These are phyloP conservation scores for Salvelinus namaycush DNA, from an alignment of 2,113 vertebrate genomes.

Conservation along the genomic window DNA sequence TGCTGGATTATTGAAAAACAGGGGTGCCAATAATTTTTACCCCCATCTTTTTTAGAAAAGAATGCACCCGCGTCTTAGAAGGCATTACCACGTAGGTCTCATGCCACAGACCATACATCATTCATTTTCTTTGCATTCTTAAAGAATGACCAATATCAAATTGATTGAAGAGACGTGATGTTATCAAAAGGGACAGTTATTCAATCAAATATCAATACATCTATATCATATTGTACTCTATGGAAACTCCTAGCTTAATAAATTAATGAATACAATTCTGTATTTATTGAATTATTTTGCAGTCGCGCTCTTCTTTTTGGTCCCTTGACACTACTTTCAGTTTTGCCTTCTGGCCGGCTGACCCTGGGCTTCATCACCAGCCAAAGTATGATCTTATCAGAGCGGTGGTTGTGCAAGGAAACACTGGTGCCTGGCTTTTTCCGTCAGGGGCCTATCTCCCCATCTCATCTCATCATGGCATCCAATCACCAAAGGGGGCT, in stretches of 20 bases:
- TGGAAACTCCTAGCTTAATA: no score
- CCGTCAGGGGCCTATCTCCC: slow-evolving; percentile 49
- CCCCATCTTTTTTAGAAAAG: no score
- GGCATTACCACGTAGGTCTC: slow-evolving; percentile 49
- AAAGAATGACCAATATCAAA: background rate
- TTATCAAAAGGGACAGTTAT: background rate
- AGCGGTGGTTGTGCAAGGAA: slow-evolving; percentile 44
- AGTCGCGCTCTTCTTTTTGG: background rate
- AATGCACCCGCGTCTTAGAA: slow-evolving; percentile 18
- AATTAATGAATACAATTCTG: background rate
- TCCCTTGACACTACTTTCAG: slow-evolving; percentile 15
- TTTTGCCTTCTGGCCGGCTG: slow-evolving; percentile 34
- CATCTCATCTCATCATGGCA: slow-evolving; percentile 60
- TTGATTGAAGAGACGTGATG: background rate
- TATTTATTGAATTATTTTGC: background rate
- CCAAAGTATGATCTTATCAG: slow-evolving; percentile 67
- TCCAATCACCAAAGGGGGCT: slow-evolving; percentile 66
- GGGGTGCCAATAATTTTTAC: no score
- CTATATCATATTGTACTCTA: background rate
- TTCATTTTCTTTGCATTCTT: slow-evolving; percentile 4
- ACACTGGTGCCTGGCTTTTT: slow-evolving; percentile 51
- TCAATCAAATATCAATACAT: background rate
- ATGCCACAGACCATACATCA: slow-evolving; percentile 15
- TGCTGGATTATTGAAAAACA: no score
- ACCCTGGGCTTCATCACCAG: slow-evolving; percentile 52